These are phyloP conservation scores for Clupea harengus DNA, from an alignment of 2,113 vertebrate species.

Conservation along the genomic window DNA sequence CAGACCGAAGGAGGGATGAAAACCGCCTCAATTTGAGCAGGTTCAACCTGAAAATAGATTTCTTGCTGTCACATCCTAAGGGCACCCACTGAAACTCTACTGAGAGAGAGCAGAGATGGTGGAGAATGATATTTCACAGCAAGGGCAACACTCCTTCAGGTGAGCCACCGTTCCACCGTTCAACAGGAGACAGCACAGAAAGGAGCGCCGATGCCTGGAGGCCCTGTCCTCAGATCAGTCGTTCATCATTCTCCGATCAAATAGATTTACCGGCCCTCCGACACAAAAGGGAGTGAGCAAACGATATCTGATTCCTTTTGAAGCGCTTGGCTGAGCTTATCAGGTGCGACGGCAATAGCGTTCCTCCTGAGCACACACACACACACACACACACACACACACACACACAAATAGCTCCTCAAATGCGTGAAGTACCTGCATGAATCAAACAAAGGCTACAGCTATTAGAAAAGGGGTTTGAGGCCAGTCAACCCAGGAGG, in stretches of 20 bases:
- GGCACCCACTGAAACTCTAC: not conserved
- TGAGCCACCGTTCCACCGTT: not conserved
- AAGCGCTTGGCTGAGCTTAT: not conserved
- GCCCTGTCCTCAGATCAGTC: not conserved
- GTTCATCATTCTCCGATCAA: not conserved
- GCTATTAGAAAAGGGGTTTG: too few species aligned
- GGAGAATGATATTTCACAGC: not conserved
- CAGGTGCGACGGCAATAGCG: not conserved
- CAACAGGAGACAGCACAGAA: not conserved
- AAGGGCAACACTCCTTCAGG: not conserved
- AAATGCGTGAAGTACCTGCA: too few species aligned
- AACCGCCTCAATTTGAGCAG: not conserved
- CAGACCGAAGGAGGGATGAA: not conserved
- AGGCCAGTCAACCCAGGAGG: too few species aligned
- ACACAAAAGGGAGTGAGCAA: not conserved
- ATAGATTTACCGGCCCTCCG: not conserved
- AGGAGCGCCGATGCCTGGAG: not conserved
- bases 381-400: not conserved
- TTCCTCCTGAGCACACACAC: not conserved
- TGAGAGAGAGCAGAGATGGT: not conserved
- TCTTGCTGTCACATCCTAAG: not conserved
- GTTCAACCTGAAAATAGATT: constrained; percentile 5
- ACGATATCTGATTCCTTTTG: constrained; percentile 2
- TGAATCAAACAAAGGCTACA: too few species aligned
- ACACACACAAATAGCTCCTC: not conserved